Conservation (phyloP, 1,140 invertebrate species). For the Lordiphosa stackelbergi region DNA sequence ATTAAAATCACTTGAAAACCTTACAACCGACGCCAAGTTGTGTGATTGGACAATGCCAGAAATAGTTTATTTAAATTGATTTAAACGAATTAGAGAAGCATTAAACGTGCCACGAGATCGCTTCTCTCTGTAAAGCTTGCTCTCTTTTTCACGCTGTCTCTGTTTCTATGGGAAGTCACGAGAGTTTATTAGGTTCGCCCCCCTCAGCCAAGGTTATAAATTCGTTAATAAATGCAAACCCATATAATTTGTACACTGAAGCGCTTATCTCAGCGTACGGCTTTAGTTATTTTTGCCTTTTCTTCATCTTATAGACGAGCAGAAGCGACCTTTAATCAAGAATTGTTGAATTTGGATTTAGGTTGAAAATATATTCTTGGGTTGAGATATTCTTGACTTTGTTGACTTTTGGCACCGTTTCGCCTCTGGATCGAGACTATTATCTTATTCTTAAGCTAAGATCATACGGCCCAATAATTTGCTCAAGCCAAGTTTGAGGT, state of each 20-base stretch:
- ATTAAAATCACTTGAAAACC: conserved; percentile 56
- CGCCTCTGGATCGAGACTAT: too few relatives aligned
- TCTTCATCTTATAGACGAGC: too few relatives aligned
- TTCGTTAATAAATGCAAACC: conserved; percentile 38
- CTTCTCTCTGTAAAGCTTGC: conserved; percentile 7
- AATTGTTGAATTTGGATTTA: too few relatives aligned
- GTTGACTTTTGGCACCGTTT: too few relatives aligned
- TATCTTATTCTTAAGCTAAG: too few relatives aligned
- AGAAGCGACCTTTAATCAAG: too few relatives aligned
- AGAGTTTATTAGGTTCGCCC: conserved; percentile 46
- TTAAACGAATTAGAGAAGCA: conserved; percentile 62
- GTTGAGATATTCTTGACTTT: too few relatives aligned
- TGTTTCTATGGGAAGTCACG: conserved; percentile 33
- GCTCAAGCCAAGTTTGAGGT: too few relatives aligned
- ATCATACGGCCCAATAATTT: too few relatives aligned
- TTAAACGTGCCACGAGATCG: conserved; percentile 42
- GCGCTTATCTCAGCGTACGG: too few relatives aligned
- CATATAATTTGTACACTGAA: conserved; percentile 8
- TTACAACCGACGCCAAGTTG: conserved; percentile 40
- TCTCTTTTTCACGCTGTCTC: background rate
- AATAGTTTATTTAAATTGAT: conserved; percentile 67
- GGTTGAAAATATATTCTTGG: too few relatives aligned
- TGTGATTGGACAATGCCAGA: conserved; percentile 38
- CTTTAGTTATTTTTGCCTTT: too few relatives aligned
- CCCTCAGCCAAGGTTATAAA: conserved; percentile 48